Evolutionary conservation across 2,113 vertebrate species (phyloP).

Genomic region (Greenwoodochromis staneri): DNA sequence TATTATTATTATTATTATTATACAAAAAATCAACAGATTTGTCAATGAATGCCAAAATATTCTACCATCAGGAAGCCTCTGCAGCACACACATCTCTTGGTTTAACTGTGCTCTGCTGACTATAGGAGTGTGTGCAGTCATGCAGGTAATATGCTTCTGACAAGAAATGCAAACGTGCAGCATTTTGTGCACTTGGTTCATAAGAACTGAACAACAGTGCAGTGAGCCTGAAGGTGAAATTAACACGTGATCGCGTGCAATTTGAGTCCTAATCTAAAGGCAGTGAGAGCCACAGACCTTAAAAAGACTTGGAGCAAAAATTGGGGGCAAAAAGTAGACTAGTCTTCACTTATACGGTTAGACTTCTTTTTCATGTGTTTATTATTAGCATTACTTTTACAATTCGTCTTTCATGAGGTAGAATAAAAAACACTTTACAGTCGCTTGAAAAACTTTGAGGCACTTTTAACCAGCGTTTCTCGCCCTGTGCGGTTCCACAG

Average conservation of each 20-base stretch:
- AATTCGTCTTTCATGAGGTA: background rate
- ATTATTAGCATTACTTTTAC: background rate
- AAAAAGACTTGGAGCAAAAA: background rate
- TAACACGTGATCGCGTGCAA: background rate
- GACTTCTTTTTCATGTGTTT: background rate
- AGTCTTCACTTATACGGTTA: background rate
- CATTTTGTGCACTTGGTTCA: background rate
- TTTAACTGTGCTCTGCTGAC: background rate
- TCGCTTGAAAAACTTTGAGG: background rate
- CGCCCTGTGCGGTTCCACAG: constrained; percentile 46
- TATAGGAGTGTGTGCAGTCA: background rate
- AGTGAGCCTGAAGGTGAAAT: background rate
- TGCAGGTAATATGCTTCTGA: background rate
- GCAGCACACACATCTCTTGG: background rate
- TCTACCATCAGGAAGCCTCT: background rate
- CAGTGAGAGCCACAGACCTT: background rate
- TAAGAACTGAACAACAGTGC: background rate
- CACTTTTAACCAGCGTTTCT: background rate
- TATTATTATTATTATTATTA: background rate
- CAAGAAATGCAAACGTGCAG: background rate
- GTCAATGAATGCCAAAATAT: background rate
- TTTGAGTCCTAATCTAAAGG: background rate
- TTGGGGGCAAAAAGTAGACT: background rate
- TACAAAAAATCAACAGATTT: background rate
- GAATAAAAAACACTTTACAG: background rate